These are phyloP conservation scores for Drosophila ustulata DNA, from an alignment of 2,888 invertebrate genomes.

Conservation along the genomic window DNA sequence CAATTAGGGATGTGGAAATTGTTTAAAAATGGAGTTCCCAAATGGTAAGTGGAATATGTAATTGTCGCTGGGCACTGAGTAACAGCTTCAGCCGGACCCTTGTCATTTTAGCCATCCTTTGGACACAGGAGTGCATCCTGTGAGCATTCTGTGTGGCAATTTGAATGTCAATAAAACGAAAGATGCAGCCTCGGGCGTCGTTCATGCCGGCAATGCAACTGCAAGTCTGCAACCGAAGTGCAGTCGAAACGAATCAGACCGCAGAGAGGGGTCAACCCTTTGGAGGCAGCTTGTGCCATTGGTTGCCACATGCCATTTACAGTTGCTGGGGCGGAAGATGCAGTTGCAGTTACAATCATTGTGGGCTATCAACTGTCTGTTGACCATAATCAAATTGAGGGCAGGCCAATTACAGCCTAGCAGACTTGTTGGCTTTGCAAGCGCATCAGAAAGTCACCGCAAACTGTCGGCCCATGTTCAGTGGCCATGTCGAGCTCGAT, in stretches of 20 bases:
- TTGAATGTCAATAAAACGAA: conserved; percentile 12
- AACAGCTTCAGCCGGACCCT: neutral
- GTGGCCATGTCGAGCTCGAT: conserved; percentile 34
- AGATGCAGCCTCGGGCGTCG: conserved; percentile 1
- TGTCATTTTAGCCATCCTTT: neutral
- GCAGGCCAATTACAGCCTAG: conserved; percentile 48
- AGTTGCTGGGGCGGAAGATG: conserved; percentile 6
- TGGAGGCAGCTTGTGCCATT: conserved; percentile 3
- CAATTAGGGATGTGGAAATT: neutral
- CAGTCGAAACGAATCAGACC: conserved; percentile 21
- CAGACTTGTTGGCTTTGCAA: conserved; percentile 66
- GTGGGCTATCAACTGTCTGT: neutral
- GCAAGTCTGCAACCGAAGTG: neutral
- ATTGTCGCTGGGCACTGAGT: neutral
- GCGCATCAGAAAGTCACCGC: conserved; percentile 80
- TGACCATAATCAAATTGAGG: conserved; percentile 30
- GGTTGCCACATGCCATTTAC: conserved; percentile 17
- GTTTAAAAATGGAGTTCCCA: neutral
- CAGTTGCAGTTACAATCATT: conserved; percentile 1
- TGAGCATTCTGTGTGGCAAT: conserved; percentile 1
- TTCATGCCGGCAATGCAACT: neutral
- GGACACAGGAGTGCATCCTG: neutral
- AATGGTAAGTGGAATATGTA: neutral
- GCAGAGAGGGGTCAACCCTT: conserved; percentile 27
- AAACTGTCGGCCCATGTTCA: conserved; percentile 65